A percentile compares a stretch with the other conserved stretches of the same genome.
phyloP scores from a whole-genome alignment of 2,113 vertebrate species.

The Petrocephalus zakoni region DNA sequence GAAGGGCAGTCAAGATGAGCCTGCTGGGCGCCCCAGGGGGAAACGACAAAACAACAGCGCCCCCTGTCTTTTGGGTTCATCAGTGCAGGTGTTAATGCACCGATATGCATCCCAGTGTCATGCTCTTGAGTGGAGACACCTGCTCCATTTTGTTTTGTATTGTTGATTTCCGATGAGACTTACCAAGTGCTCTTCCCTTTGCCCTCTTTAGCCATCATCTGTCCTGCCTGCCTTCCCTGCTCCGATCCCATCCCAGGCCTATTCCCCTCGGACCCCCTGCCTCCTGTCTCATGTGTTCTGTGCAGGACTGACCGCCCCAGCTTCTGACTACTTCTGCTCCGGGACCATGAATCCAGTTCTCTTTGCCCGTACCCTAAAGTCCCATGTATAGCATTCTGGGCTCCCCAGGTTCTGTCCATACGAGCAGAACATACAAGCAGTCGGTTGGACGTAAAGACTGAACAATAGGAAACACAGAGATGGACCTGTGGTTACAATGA shows the following conservation, averaged over 20 bases:
- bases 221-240: background rate
- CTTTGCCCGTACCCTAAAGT: background rate
- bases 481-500: background rate
- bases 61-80: background rate
- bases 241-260: background rate
- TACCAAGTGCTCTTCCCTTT: background rate
- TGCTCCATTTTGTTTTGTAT: background rate
- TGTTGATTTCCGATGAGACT: background rate
- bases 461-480: background rate
- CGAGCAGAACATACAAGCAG: background rate
- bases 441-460: background rate
- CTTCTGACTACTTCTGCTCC: background rate
- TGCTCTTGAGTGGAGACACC: background rate
- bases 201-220: background rate
- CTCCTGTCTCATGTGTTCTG: background rate
- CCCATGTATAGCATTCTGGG: background rate
- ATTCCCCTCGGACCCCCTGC: background rate
- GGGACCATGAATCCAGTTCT: background rate
- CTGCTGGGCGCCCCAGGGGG: constrained; percentile 43
- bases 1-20: constrained; percentile 52
- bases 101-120: background rate
- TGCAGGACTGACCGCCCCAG: background rate
- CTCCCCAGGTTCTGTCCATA: background rate
- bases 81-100: background rate
- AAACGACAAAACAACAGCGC: background rate